phyloP scores from a whole-genome alignment of 2,888 invertebrate species.

The Sycophila texana region DNA sequence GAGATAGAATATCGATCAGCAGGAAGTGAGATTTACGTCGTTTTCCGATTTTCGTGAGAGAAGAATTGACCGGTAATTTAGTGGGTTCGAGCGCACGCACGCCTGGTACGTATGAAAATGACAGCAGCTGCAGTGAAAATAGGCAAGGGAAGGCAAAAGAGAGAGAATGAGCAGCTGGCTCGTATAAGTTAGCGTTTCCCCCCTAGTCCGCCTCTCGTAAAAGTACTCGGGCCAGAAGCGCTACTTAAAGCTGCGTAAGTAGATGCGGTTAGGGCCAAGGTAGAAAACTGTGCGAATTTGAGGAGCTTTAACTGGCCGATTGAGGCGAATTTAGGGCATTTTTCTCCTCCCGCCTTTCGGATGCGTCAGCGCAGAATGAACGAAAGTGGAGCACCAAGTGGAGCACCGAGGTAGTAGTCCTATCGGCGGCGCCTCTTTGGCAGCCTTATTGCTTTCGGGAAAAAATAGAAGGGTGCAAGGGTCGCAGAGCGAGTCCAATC shows the following conservation, averaged over 20 bases:
- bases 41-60: slow-evolving; percentile 14
- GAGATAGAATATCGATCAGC: no score
- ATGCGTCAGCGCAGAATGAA: slow-evolving; percentile 15
- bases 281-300: no score
- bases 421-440: not conserved
- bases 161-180: slow-evolving; percentile 37
- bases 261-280: no score
- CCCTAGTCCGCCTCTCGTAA: slow-evolving; percentile 21
- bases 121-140: slow-evolving; percentile 50
- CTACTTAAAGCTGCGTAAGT: not conserved
- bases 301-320: not conserved
- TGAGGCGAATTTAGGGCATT: not conserved
- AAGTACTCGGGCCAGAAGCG: not conserved
- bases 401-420: slow-evolving; percentile 40
- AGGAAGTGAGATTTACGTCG: not conserved
- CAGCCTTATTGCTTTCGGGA: no score
- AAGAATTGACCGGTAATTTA: slow-evolving; percentile 28
- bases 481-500: not conserved
- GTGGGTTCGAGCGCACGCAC: not conserved
- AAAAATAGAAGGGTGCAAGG: not conserved
- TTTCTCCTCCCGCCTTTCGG: slow-evolving; percentile 6
- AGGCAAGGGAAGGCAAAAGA: slow-evolving; percentile 21
- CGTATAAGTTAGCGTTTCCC: not conserved
- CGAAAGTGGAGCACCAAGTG: slow-evolving; percentile 26
- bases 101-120: not conserved